Conservation (phyloP, 35 echinoderm and acorn worm genomes). For the Patiria miniata region DNA sequence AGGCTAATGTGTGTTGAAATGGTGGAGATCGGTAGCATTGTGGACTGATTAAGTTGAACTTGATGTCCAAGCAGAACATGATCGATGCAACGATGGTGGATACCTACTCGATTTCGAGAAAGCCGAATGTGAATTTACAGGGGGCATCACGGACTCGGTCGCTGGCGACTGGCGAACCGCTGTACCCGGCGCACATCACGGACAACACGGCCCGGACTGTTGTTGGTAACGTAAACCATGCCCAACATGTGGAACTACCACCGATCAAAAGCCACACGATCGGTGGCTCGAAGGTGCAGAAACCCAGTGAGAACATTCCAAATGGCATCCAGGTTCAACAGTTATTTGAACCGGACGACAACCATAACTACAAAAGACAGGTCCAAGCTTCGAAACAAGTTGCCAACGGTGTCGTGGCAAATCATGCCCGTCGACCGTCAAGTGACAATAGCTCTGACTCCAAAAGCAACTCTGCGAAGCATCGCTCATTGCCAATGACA, state of each 20-base stretch:
- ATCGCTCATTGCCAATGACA: slow-evolving; percentile 74
- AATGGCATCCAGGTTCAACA: slow-evolving; percentile 93
- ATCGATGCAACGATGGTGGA: slow-evolving; percentile 93
- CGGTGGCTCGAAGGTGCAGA: slow-evolving; percentile 65
- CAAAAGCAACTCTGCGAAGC: slow-evolving; percentile 90
- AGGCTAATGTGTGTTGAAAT: slow-evolving; percentile 2
- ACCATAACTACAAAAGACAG: slow-evolving; percentile 89
- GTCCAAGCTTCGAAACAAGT: slow-evolving; percentile 56
- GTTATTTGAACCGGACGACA: slow-evolving; percentile 95
- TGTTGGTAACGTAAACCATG: slow-evolving; percentile 73
- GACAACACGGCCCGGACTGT: slow-evolving; percentile 63
- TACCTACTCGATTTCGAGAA: slow-evolving; percentile 75
- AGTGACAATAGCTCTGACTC: slow-evolving; percentile 86
- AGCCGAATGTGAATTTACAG: slow-evolving; percentile 85
- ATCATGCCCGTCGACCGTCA: slow-evolving; percentile 53
- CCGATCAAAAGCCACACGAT: slow-evolving; percentile 93
- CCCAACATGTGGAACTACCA: slow-evolving; percentile 91
- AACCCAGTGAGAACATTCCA: slow-evolving; percentile 82
- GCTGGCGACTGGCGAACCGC: slow-evolving; percentile 72
- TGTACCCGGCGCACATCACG: slow-evolving; percentile 49
- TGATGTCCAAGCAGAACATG: slow-evolving; percentile 31
- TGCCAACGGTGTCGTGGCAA: slow-evolving; percentile 32
- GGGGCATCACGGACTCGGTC: slow-evolving; percentile 89
- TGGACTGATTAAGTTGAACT: slow-evolving; percentile 18
- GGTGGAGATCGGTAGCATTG: slow-evolving; percentile 7